Conservation (phyloP, 2,113 vertebrate genomes). For the Sander vitreus region DNA sequence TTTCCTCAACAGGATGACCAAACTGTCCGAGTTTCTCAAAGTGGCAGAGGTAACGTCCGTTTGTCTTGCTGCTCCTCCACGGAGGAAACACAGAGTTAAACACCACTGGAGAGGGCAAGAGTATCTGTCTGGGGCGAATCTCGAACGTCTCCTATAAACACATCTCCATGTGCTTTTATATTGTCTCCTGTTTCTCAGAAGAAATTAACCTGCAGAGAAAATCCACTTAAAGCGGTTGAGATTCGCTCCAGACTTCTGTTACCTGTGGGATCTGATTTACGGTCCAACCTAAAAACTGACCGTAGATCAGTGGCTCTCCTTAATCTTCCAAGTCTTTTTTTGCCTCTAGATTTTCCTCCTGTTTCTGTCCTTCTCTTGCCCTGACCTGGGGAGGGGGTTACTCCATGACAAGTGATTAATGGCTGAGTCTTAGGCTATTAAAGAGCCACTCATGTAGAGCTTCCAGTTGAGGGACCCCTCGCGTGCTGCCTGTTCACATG, state of each 20-base stretch:
- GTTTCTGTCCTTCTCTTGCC: slow-evolving; percentile 74
- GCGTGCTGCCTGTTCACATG: slow-evolving; percentile 84
- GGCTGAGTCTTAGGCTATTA: slow-evolving; percentile 63
- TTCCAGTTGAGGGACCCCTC: slow-evolving; percentile 78
- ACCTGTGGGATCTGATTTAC: slow-evolving; percentile 62
- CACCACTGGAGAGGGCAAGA: slow-evolving; percentile 40
- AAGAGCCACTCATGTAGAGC: slow-evolving; percentile 69
- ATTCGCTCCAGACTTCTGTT: slow-evolving; percentile 65
- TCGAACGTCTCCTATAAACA: slow-evolving; percentile 35
- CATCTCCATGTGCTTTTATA: background rate
- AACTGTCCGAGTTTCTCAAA: slow-evolving; percentile 97
- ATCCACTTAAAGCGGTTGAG: slow-evolving; percentile 51
- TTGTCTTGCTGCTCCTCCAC: slow-evolving; percentile 39
- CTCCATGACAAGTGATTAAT: slow-evolving; percentile 64
- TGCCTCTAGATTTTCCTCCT: slow-evolving; percentile 68
- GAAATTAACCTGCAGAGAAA: slow-evolving; percentile 8
- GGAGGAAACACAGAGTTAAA: slow-evolving; percentile 27
- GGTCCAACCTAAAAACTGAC: slow-evolving; percentile 49
- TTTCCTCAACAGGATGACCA: slow-evolving; percentile 96
- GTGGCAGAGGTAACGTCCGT: slow-evolving; percentile 92
- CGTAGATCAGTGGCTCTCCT: slow-evolving; percentile 61
- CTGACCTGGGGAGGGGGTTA: slow-evolving; percentile 63
- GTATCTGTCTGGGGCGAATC: slow-evolving; percentile 65
- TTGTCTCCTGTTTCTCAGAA: slow-evolving; percentile 15
- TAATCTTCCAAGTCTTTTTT: slow-evolving; percentile 61